Evolutionary conservation across 2,797 vertebrate species (phyloP), one percentile per base, ranked within the genome.

Genomic region (Melanotaenia boesemani): DNA sequence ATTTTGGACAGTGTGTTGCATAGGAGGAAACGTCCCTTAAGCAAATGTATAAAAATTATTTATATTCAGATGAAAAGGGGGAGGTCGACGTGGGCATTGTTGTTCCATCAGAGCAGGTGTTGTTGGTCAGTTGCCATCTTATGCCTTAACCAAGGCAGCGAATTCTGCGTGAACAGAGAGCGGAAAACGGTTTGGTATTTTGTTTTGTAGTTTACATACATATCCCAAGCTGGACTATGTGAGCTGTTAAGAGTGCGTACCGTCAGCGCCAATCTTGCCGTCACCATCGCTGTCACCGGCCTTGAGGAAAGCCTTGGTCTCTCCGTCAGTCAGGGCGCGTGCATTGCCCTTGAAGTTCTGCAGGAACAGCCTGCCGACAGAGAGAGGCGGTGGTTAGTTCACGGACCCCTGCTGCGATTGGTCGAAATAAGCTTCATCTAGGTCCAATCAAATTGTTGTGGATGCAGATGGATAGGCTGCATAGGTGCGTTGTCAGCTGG

Each of bases 21-120:
- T 88, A 87, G 90, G 93, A 95, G 92, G 86, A 93, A 92, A 92
- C 70, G 83, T 94, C 91, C 93, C 88, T 91, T 91, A 86, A 92
- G 91, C 91, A 92, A 91, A 92, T 93, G 93, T 95, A 96, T 94
- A 95, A 96, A 95, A 96, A 94, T 93, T 67, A 91, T 93, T 90
- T 92, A 89, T 94, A 91, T 90, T 93, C 83, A 85, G 93, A 94
- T 94, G 94, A 94, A 93, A 91, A 87, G 87, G 73, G 89, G 93
- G 91, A 93, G 91, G 92, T 93, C 76, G 67, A 81, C 67, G 85
- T 87, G 88, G 92, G 89, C 83, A 86, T 92, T 89, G 89, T 95
- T 94, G 93, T 95, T 95, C 94, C 93, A 92, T 94, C 85, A 88
- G 90, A 90, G 92, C 92, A 84, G 87, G 80, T 92, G 89, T 92